phyloP scores from a whole-genome alignment of 2,113 vertebrate genomes.

The Mixornis gularis region DNA sequence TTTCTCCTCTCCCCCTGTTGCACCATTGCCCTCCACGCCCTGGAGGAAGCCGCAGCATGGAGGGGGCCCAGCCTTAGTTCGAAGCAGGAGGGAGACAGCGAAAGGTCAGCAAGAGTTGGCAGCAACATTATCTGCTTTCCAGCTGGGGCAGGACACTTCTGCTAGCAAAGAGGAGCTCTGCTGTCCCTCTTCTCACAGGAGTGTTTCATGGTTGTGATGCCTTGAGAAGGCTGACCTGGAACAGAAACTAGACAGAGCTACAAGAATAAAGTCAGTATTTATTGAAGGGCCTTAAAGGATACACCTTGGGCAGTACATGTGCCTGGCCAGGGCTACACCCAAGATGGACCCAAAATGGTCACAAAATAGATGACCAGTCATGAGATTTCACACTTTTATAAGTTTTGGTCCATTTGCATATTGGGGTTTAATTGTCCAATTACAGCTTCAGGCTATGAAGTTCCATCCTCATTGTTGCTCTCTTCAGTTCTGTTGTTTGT shows the following conservation, averaged over 20 bases:
- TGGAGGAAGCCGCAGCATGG: accelerated
- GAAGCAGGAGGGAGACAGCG: neutral
- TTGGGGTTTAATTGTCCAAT: neutral
- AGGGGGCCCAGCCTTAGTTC: neutral
- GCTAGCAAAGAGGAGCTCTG: neutral
- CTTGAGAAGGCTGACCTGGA: neutral
- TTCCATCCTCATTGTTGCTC: neutral
- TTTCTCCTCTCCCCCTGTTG: neutral
- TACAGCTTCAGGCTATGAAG: neutral
- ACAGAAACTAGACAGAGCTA: neutral
- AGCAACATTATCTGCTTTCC: neutral
- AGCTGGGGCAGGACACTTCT: constrained; percentile 15
- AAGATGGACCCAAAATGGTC: neutral
- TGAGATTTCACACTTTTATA: neutral
- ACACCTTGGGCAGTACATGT: neutral
- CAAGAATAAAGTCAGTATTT: neutral
- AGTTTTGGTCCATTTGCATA: neutral
- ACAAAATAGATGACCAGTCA: neutral
- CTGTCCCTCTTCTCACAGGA: neutral
- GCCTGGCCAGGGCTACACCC: neutral
- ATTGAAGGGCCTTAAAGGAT: neutral
- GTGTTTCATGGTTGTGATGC: constrained; percentile 21
- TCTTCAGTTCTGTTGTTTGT: neutral
- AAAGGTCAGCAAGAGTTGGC: neutral
- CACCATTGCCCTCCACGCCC: neutral